These are phyloP conservation scores for Micrasema minimum DNA, from an alignment of 1,140 invertebrate species.

Conservation along the genomic window DNA sequence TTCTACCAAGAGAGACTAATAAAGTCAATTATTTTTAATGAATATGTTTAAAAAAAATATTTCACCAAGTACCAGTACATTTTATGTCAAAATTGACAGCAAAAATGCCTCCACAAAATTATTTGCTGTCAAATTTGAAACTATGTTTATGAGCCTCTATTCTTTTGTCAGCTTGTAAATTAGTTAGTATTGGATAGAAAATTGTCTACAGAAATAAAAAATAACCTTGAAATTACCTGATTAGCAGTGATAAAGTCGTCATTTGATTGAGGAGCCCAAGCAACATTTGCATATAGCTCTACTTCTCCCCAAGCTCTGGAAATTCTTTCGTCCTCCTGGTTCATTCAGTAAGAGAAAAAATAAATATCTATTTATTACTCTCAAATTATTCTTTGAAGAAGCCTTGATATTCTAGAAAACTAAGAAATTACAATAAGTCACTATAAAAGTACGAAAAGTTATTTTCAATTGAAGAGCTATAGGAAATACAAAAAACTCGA, in stretches of 20 bases:
- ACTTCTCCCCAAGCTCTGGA: slow-evolving; percentile 9
- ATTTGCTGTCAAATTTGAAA: too few species aligned
- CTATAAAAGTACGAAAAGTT: neutral
- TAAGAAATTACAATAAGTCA: neutral
- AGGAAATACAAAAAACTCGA: neutral
- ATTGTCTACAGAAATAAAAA: neutral
- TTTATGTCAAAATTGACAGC: too few species aligned
- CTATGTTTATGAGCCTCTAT: too few species aligned
- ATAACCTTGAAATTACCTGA: slow-evolving; percentile 1
- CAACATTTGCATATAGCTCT: slow-evolving; percentile 9
- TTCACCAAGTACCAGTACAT: too few species aligned
- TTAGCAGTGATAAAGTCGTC: slow-evolving; percentile 16
- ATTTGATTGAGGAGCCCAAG: slow-evolving; percentile 16
- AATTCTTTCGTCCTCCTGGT: slow-evolving; percentile 13
- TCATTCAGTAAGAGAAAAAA: slow-evolving; percentile 15
- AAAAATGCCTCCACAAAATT: too few species aligned
- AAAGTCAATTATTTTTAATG: too few species aligned
- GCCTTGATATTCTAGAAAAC: neutral
- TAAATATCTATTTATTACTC: neutral
- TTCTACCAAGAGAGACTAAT: too few species aligned
- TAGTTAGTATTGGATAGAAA: neutral
- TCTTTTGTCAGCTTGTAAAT: too few species aligned
- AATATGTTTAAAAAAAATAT: too few species aligned
- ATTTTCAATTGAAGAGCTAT: neutral
- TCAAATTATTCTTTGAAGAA: neutral